Percentiles rank a stretch among this genome's conserved stretches.
Evolutionary conservation across 2,888 invertebrate genomes (phyloP).

Genomic region (Xylophagus ater): DNA sequence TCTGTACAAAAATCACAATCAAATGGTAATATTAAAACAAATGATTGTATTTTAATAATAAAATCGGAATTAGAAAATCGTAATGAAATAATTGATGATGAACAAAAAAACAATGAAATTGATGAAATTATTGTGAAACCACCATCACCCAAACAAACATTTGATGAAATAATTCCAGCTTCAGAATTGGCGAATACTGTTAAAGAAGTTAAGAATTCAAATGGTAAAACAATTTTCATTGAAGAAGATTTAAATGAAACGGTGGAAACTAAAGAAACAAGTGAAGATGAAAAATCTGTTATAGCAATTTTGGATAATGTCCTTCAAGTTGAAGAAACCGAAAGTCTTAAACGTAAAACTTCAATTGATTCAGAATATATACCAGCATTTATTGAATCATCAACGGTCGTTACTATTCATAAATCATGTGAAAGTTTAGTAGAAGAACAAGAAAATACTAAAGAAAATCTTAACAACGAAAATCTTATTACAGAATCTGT

Average conservation of each 20-base stretch:
- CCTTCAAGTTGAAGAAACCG: constrained; percentile 27
- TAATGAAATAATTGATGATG: neutral
- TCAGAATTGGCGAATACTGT: constrained; percentile 28
- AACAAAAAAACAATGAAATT: neutral
- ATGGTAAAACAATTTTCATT: constrained; percentile 30
- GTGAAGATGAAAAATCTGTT: constrained; percentile 29
- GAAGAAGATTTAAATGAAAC: constrained; percentile 20
- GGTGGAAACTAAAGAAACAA: constrained; percentile 1
- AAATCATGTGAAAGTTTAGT: constrained; percentile 23
- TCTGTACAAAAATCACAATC: constrained; percentile 4
- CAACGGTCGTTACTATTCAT: constrained; percentile 32
- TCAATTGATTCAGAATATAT: constrained; percentile 31
- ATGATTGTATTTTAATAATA: neutral
- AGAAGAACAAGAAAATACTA: constrained; percentile 9
- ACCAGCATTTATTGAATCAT: constrained; percentile 30
- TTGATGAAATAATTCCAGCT: constrained; percentile 30
- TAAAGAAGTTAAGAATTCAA: constrained; percentile 29
- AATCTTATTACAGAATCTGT: too few species aligned
- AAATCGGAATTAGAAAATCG: neutral
- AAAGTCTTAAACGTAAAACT: constrained; percentile 10
- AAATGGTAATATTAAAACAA: constrained; percentile 7
- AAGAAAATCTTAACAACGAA: too few species aligned
- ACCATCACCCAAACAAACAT: constrained; percentile 14
- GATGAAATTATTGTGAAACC: constrained; percentile 1
- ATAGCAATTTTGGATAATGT: constrained; percentile 34